Base-by-base conservation (phyloP, 2,113 vertebrate species). In the Solea senegalensis region DNA sequence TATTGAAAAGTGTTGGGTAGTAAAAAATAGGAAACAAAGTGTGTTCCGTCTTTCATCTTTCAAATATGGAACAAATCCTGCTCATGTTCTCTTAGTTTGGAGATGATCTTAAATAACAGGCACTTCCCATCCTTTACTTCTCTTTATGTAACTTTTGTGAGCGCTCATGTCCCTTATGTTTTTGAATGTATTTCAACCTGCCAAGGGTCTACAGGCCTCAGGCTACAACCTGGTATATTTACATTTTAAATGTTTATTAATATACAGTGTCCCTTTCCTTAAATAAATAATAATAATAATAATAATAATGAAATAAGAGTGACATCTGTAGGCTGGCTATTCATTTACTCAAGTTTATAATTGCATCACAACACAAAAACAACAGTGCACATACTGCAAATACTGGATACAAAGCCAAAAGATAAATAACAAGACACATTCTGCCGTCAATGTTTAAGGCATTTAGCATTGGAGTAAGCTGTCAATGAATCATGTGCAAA, bases 381-480 rank as follows among this genome's bases (percentile, higher is more conserved):
- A 41, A 77, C 77, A 72, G 45, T 43, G 60, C 50, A 62, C 44
- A 39, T 10, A 61, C 27, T 71, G 44, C 40, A 64, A 69, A 73
- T 41, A 60, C 5, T 11, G 50, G 41, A 45, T 34, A 66, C 65
- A 85, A 59, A 65, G 80, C 74, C 41, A 57, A 54, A 51, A 5
- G 52, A 71, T 64, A 39, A 69, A 72, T 45, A 75, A 50, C 12
- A 50, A 16, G 16, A 65, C 12, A 4, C 64, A 79, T 82, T 82
- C 75, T 65, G 72, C 71, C 57, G 62, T 58, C 82, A 34, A 59
- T 49, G 45, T 14, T 70, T 67, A 79, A 89, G 86, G 85, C 88
- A 89, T 84, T 75, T 85, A 34, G 72, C 66, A 50, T 50, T 39
- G 46, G 27, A 68, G 61, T 44, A 56, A 68, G 60, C 56, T 14